phyloP scores from a whole-genome alignment of 2,888 invertebrate genomes.

The Apantesis nais region DNA sequence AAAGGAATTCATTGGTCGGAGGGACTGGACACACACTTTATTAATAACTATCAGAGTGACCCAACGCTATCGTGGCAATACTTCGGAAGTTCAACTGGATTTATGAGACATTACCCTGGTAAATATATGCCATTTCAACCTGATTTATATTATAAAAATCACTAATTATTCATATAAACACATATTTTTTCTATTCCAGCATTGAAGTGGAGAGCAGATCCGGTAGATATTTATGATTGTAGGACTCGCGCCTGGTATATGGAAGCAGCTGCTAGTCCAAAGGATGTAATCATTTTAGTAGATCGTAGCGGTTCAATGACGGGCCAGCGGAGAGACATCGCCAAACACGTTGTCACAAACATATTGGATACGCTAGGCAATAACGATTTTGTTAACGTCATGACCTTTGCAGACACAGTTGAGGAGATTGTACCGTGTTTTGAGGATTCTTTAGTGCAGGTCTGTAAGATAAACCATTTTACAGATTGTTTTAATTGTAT shows the following conservation, averaged over 20 bases:
- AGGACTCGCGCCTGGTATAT: conserved; percentile 98
- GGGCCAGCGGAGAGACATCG: conserved; percentile 94
- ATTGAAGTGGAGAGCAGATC: conserved; percentile 91
- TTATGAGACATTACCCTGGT: conserved; percentile 98
- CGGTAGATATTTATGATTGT: conserved; percentile 97
- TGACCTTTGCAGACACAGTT: conserved; percentile 94
- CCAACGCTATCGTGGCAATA: conserved; percentile 98
- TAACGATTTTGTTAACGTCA: conserved; percentile 99
- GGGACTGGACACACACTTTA: conserved; percentile 95
- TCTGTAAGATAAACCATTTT: conserved; percentile 55
- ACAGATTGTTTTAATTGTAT: background rate
- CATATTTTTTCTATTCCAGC: conserved; percentile 74
- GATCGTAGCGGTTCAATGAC: conserved; percentile 97
- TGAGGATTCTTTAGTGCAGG: conserved; percentile 95
- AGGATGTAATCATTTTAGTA: conserved; percentile 94
- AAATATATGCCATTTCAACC: conserved; percentile 36
- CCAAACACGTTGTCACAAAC: conserved; percentile 93
- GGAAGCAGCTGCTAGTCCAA: conserved; percentile 98
- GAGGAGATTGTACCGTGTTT: conserved; percentile 95
- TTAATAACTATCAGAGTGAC: conserved; percentile 93
- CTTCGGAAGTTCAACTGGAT: conserved; percentile 98
- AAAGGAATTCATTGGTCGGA: conserved; percentile 98
- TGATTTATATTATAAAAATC: background rate
- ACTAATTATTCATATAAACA: background rate
- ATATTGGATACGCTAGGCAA: conserved; percentile 98